A percentile compares a stretch with the other conserved stretches of the same genome.
These are phyloP conservation scores for Drosophila borborema DNA, from an alignment of 2,888 invertebrate species.

Conservation along the genomic window DNA sequence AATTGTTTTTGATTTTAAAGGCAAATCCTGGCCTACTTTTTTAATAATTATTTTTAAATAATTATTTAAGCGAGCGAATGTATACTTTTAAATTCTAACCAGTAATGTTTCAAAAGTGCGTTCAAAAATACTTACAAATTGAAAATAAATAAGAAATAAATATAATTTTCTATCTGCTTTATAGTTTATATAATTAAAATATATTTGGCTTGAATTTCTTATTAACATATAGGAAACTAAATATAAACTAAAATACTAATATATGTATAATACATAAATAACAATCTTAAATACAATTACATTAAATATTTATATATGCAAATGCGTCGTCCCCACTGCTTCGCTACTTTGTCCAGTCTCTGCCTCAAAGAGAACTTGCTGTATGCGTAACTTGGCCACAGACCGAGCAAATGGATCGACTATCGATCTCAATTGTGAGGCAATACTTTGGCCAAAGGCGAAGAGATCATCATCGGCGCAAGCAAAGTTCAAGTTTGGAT, in stretches of 20 bases:
- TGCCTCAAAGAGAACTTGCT: conserved; percentile 81
- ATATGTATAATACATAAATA: too few species aligned
- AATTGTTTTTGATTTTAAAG: background rate
- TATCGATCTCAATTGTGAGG: conserved; percentile 75
- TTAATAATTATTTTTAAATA: background rate
- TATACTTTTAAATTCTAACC: too few species aligned
- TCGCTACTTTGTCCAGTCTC: conserved; percentile 75
- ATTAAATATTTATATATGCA: conserved; percentile 14
- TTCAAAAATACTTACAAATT: background rate
- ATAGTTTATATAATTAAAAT: background rate
- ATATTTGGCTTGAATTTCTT: conserved; percentile 7
- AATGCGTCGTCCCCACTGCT: conserved; percentile 40
- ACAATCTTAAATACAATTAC: background rate
- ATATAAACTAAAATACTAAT: background rate
- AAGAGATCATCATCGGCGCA: conserved; percentile 67
- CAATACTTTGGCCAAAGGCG: conserved; percentile 78
- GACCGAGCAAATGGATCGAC: conserved; percentile 78
- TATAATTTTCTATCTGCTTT: too few species aligned
- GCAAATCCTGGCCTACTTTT: background rate
- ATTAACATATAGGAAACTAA: background rate
- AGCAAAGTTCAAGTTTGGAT: conserved; percentile 20
- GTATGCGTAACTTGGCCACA: conserved; percentile 81
- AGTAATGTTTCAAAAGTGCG: background rate
- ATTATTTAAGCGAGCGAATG: too few species aligned
- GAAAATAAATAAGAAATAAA: background rate